Conservation (phyloP, 2,113 vertebrate genomes). For the Trogon melanurus region DNA sequence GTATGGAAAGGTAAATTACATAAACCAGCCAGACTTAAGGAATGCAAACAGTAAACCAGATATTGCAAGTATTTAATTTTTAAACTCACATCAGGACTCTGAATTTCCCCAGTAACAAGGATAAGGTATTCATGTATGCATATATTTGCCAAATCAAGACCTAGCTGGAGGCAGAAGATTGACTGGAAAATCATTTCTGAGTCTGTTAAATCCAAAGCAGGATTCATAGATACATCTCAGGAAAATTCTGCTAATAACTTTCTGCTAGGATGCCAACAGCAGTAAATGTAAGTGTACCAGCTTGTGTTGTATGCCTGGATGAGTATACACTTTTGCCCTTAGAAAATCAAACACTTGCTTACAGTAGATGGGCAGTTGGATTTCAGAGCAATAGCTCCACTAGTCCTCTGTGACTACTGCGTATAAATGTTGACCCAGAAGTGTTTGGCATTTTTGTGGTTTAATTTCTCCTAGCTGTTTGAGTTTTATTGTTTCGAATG, state of each 20-base stretch:
- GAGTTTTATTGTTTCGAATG: background rate
- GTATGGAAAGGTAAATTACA: background rate
- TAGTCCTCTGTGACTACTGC: background rate
- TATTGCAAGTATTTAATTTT: background rate
- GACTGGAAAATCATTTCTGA: background rate
- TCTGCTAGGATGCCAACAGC: background rate
- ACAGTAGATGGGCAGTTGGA: background rate
- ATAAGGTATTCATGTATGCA: background rate
- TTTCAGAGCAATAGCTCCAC: background rate
- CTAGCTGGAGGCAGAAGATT: background rate
- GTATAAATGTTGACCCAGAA: background rate
- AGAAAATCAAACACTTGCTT: background rate
- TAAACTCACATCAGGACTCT: background rate
- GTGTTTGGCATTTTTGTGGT: background rate
- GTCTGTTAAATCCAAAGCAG: background rate
- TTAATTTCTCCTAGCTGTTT: constrained; percentile 29
- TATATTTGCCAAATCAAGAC: background rate
- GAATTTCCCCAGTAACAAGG: background rate
- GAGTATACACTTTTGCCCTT: background rate
- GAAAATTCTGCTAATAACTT: background rate
- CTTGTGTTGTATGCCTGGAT: background rate
- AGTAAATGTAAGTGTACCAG: background rate
- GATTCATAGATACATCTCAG: background rate
- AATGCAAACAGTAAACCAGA: background rate
- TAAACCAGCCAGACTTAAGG: background rate